These are phyloP conservation scores for Emydoidea blandingii DNA, from an alignment of 2,797 vertebrate species.

Conservation along the genomic window DNA sequence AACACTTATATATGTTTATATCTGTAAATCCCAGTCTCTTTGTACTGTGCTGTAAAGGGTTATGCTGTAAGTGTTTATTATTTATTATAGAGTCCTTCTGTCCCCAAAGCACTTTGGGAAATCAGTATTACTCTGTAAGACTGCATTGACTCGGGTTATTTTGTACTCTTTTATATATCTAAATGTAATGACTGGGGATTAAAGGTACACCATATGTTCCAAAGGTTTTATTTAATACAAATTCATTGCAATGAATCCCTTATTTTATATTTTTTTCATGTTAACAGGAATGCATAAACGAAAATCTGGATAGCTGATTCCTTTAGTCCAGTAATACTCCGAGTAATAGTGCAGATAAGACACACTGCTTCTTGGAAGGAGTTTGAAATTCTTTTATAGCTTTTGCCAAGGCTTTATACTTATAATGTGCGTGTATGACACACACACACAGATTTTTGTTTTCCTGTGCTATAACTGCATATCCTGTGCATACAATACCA, in stretches of 20 bases:
- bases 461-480: neutral
- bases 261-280: neutral
- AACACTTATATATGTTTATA: neutral
- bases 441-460: neutral
- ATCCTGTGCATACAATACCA: accelerated
- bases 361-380: accelerated
- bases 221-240: neutral
- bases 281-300: neutral
- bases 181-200: neutral
- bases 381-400: neutral
- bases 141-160: neutral
- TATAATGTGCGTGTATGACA: accelerated
- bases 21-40: neutral
- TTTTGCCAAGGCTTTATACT: neutral
- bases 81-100: neutral
- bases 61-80: neutral
- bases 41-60: neutral
- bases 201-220: neutral
- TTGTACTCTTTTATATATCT: neutral
- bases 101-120: conserved; percentile 16
- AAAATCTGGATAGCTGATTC: neutral
- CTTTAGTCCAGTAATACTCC: neutral
- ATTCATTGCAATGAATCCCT: neutral
- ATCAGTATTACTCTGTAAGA: neutral
- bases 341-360: neutral